Evolutionary conservation across 2,888 invertebrate species (phyloP), one percentile per base, ranked within the genome.

Genomic region (Nomada ruficornis): DNA sequence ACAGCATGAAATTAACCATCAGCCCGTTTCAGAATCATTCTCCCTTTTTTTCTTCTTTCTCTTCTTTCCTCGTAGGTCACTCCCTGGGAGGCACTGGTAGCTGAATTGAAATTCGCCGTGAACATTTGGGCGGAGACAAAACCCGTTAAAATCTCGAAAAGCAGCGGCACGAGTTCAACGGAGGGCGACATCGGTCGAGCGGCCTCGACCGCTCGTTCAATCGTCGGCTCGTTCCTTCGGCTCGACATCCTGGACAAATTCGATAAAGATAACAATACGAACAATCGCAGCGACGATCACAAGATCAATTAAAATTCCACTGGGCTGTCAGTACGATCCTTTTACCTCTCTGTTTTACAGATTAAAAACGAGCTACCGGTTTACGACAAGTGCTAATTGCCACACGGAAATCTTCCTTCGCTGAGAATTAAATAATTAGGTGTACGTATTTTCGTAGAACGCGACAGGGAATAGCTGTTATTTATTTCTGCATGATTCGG

Each of bases 71-170:
- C 78, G 84, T 93, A 97, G 97, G 95, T 97, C 90, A 95, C 96
- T 0, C 95, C 96, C 15, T 94, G 95, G 64, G 96, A 97, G 90
- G 97, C 97, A 0, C 94, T 97, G 59, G 95, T 95, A 91, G 95
- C 95, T 0, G 98, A 98, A 92, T 90, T 96, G 0, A 94, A 95
- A 78, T 98, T 97, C 91, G 96, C 96, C 0, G 90, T 97, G 26
- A 95, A 96, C 92, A 96, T 97, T 89, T 96, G 96, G 95, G 95
- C 96, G 85, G 95, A 96, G 26, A 96, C 96, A 67, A 98, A 97
- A 89, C 96, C 96, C 1, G 96, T 96, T 7, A 93, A 91, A 89
- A 90, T 92, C 3, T 77, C 90, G 18, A 89, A 90, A 75, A 90
- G 86, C 65, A 89, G 88, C 52, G 73, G 82, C 59, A 79, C 84